Base-by-base conservation (phyloP, 2,797 vertebrate genomes). In the Microctenopoma steveboyesi region DNA sequence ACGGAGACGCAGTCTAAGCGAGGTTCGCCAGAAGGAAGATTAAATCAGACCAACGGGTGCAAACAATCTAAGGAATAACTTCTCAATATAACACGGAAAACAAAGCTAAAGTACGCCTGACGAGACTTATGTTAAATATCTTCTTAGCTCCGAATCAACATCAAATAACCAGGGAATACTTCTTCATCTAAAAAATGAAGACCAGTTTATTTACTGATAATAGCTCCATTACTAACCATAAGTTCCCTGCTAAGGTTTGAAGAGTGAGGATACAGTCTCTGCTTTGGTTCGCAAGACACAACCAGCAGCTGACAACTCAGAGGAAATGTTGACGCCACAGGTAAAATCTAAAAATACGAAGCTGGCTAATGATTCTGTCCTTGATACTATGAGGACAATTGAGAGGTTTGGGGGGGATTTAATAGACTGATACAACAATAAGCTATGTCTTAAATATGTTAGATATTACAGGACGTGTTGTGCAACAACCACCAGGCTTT, bases 21-120 rank as follows among this genome's bases (percentile, higher is more conserved):
- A 39, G 13, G n/a, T 33, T 50, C 25, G 46, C n/a, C 18, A 45
- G 40, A 14, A 30, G 30, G 11, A 16, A 50, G 18, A 46, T 47
- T 37, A 47, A 54, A 61, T 22, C 14, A 53, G 53, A 33, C 39
- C 64, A 48, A 18, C 1, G 7, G 40, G 4, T 42, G 40, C 40
- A 15, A 52, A 39, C 57, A 64, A 46, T 58, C 35, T 33, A 11
- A 1, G 16, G 37, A 40, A 61, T 61, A 3, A 45, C 52, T 42
- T 5, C 52, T 54, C 42, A 18, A 48, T 27, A 3, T 15, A 27
- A 37, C 18, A 42, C 25, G 5, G 51, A 14, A 33, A 14, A 27
- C 25, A 35, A 50, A 49, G 15, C 45, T n/a, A 35, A 35, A 8
- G 8, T 15, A 35, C n/a, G 30, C 39, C 18, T 15, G 1, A 1